phyloP scores from a whole-genome alignment of 2,113 vertebrate genomes.

The Ibidorhyncha struthersii region DNA sequence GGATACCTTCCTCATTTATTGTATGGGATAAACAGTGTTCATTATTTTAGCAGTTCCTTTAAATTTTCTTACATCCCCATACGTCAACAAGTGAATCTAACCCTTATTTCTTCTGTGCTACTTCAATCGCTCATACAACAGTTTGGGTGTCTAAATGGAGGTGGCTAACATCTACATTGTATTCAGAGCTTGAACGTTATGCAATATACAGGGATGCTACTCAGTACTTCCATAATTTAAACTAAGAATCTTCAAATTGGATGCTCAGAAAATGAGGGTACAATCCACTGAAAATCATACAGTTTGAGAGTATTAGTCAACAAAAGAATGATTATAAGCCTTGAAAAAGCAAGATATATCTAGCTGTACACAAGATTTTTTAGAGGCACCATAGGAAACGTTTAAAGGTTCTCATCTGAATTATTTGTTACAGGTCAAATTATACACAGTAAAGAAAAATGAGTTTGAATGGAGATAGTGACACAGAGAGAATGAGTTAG shows the following conservation, averaged over 20 bases:
- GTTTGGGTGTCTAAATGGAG: not conserved
- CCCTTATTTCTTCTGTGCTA: not conserved
- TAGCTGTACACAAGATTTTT: not conserved
- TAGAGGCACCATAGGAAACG: not conserved
- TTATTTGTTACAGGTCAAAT: not conserved
- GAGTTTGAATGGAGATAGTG: not conserved
- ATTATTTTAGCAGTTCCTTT: not conserved
- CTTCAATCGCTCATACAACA: not conserved
- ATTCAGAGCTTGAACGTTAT: not conserved
- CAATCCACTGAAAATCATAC: not conserved
- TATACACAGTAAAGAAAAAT: not conserved
- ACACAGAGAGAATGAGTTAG: not conserved
- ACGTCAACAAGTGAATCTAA: not conserved
- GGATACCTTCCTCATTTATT: not conserved
- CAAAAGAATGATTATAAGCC: not conserved
- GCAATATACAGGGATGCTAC: not conserved
- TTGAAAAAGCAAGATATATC: not conserved
- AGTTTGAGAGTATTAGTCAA: not conserved
- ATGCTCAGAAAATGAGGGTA: not conserved
- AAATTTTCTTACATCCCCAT: not conserved
- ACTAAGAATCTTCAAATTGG: not conserved
- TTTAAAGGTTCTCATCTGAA: not conserved
- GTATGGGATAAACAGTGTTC: not conserved
- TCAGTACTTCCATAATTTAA: not conserved
- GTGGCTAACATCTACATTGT: not conserved